These are phyloP conservation scores for Frankliniella fusca DNA, from an alignment of 2,888 invertebrate species.

Conservation along the genomic window DNA sequence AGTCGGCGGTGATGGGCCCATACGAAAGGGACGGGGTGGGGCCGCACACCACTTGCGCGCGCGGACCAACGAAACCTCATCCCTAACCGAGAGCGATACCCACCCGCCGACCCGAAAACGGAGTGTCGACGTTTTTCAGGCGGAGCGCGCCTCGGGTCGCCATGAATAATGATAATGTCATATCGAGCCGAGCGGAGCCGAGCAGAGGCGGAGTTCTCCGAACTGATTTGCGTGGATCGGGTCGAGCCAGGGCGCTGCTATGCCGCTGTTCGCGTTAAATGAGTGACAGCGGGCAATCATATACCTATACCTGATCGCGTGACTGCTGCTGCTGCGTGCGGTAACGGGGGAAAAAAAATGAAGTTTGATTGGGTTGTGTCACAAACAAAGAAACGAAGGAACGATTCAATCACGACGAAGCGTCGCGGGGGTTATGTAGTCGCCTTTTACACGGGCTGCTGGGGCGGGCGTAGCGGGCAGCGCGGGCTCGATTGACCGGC, in stretches of 20 bases:
- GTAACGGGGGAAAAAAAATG: neutral
- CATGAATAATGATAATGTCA: conserved; percentile 11
- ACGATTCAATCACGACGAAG: neutral
- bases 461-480: neutral
- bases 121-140: too few species aligned
- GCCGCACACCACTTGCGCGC: too few species aligned
- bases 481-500: neutral
- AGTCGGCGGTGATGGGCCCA: too few species aligned
- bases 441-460: neutral
- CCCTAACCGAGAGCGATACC: neutral
- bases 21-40: too few species aligned
- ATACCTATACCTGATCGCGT: neutral
- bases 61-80: too few species aligned
- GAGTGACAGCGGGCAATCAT: neutral
- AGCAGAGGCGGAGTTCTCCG: neutral
- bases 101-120: neutral
- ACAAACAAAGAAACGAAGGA: neutral
- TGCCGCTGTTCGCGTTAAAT: neutral
- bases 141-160: too few species aligned
- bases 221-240: neutral
- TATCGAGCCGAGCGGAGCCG: neutral
- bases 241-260: neutral
- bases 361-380: conserved; percentile 7
- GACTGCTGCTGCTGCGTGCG: neutral
- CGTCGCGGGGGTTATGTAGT: neutral